phyloP scores from a whole-genome alignment of 2,113 vertebrate genomes.

The Epinephelus fuscoguttatus region DNA sequence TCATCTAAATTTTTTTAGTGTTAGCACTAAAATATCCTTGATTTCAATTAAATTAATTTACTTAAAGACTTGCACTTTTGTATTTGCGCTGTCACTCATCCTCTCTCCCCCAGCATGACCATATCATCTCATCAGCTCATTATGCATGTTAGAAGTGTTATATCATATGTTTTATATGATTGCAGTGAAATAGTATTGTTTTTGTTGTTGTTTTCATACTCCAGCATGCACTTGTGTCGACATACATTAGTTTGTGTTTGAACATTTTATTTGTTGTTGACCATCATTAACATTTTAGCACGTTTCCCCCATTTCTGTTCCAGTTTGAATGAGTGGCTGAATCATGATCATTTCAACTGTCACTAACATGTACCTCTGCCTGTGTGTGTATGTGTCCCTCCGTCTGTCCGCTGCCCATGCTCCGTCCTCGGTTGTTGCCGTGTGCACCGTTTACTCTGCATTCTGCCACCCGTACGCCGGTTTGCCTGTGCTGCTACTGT shows the following conservation, averaged over 20 bases:
- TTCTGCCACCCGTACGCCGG: conserved; percentile 64
- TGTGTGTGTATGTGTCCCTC: conserved; percentile 45
- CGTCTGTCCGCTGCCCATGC: conserved; percentile 50
- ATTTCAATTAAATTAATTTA: not conserved
- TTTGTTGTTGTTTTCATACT: not conserved
- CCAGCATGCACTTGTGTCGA: conserved; percentile 17
- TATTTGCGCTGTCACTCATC: not conserved
- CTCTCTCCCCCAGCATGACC: not conserved
- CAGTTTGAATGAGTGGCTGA: conserved; percentile 62
- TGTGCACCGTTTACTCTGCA: conserved; percentile 63
- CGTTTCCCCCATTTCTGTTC: conserved; percentile 37
- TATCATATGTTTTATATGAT: not conserved
- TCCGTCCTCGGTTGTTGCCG: conserved; percentile 57
- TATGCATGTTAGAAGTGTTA: conserved; percentile 28
- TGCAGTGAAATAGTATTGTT: conserved; percentile 21
- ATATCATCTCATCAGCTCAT: conserved; percentile 15
- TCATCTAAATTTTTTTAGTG: not conserved
- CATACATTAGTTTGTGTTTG: not conserved
- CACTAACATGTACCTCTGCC: conserved; percentile 73
- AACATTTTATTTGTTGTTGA: conserved; percentile 5
- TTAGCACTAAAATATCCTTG: not conserved
- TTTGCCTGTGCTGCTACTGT: conserved; percentile 86
- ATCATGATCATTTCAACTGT: conserved; percentile 56
- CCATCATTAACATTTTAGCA: conserved; percentile 43
- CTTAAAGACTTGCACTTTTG: not conserved